Evolutionary conservation across 1,140 invertebrate species (phyloP).

Genomic region (Drosophila sproati): DNA sequence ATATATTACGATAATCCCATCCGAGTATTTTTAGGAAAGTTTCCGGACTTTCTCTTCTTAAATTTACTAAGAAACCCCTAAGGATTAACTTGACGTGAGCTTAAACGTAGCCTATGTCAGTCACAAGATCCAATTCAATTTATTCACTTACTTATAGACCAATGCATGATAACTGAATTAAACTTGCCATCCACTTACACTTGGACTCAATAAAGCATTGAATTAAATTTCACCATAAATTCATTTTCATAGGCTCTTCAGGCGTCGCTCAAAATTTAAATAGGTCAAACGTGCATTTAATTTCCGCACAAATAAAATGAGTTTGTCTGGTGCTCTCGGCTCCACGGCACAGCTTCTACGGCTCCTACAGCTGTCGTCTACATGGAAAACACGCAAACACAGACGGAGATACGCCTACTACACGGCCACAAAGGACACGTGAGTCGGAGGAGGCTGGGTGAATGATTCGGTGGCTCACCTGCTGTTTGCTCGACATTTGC

Average conservation of each 20-base stretch:
- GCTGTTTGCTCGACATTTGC: constrained; percentile 38
- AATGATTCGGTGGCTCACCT: constrained; percentile 37
- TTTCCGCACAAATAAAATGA: constrained; percentile 78
- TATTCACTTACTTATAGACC: too few species aligned
- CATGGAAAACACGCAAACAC: constrained; percentile 37
- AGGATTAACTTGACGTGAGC: too few species aligned
- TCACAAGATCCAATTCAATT: too few species aligned
- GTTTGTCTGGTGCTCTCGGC: constrained; percentile 58
- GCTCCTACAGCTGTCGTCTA: constrained; percentile 65
- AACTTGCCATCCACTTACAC: too few species aligned
- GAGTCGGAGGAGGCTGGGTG: constrained; percentile 14
- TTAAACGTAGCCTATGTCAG: too few species aligned
- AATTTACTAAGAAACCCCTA: too few species aligned
- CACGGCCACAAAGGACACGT: constrained; percentile 47
- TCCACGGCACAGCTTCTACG: neutral
- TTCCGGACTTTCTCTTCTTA: too few species aligned
- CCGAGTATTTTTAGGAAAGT: too few species aligned
- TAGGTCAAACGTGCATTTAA: constrained; percentile 80
- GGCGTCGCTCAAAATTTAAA: constrained; percentile 59
- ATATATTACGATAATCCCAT: too few species aligned
- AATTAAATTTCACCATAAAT: constrained; percentile 72
- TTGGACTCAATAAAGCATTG: constrained; percentile 29
- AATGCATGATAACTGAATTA: too few species aligned
- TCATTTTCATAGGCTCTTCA: constrained; percentile 61
- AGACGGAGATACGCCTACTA: neutral